These are phyloP conservation scores for Ascidia mentula DNA, from an alignment of 23 tunicate species.

Conservation along the genomic window DNA sequence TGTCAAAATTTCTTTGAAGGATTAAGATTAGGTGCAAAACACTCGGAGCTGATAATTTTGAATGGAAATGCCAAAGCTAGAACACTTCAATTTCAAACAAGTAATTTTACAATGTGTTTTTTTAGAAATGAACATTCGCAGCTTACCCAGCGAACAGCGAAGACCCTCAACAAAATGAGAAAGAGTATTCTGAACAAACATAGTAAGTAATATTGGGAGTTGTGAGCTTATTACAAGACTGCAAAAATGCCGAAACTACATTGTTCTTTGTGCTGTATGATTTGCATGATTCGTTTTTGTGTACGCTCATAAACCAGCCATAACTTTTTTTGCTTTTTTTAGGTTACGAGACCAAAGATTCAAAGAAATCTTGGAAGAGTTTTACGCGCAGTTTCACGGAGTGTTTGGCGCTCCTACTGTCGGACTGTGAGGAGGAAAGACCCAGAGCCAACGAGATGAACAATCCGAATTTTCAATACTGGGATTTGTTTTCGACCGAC, in stretches of 20 bases:
- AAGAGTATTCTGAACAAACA: not conserved
- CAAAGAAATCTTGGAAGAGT: not conserved
- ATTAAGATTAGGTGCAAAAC: no score
- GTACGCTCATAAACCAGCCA: no score
- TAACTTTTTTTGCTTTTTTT: not conserved
- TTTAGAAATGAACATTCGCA: not conserved
- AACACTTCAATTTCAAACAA: no score
- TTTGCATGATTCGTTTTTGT: no score
- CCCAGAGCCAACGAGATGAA: not conserved
- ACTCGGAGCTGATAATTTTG: no score
- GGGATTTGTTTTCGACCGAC: not conserved
- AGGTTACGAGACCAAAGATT: not conserved
- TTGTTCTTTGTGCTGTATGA: no score
- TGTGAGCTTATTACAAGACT: no score
- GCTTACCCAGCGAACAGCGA: not conserved
- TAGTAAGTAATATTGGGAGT: not conserved
- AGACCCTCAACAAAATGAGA: not conserved
- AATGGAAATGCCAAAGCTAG: no score
- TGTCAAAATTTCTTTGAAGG: no score
- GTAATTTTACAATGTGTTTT: no score
- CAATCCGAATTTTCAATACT: not conserved
- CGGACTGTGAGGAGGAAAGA: not conserved
- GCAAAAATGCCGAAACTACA: no score
- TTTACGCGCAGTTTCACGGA: not conserved
- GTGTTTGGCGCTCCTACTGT: not conserved